Evolutionary conservation across 2,888 invertebrate species (phyloP).

Genomic region (Lymantria monacha): DNA sequence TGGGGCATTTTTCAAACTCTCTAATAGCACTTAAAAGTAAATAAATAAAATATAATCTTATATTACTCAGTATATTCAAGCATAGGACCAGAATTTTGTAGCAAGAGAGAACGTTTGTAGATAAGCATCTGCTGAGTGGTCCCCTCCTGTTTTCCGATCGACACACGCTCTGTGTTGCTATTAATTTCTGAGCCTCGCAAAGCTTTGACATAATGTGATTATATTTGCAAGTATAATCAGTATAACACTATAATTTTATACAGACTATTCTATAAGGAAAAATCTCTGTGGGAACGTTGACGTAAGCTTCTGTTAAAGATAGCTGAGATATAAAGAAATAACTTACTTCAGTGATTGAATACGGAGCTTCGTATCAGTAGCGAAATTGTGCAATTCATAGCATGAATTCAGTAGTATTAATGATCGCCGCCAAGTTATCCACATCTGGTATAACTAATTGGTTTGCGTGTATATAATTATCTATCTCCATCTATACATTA

Average conservation of each 20-base stretch:
- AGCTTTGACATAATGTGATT: constrained; percentile 77
- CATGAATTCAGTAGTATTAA: constrained; percentile 27
- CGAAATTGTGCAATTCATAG: constrained; percentile 14
- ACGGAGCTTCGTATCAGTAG: constrained; percentile 18
- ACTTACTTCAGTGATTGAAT: constrained; percentile 16
- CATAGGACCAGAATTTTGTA: constrained; percentile 43
- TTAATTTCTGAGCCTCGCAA: constrained; percentile 77
- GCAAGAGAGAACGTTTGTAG: constrained; percentile 58
- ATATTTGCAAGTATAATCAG: constrained; percentile 77
- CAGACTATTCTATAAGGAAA: constrained; percentile 47
- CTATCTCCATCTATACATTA: not conserved
- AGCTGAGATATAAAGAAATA: constrained; percentile 20
- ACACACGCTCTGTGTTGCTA: constrained; percentile 69
- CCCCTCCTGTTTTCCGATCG: constrained; percentile 74
- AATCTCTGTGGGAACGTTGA: constrained; percentile 44
- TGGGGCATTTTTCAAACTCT: no score
- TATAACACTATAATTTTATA: constrained; percentile 56
- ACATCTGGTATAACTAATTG: constrained; percentile 34
- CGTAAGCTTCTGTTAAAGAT: constrained; percentile 38
- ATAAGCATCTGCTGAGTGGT: constrained; percentile 81
- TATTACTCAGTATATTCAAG: not conserved
- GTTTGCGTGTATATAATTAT: constrained; percentile 5
- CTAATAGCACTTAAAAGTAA: not conserved
- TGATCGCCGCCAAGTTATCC: constrained; percentile 22
- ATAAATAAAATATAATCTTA: not conserved